These are phyloP conservation scores for Drosophila pallidifrons DNA, from an alignment of 1,140 invertebrate species.

Conservation along the genomic window DNA sequence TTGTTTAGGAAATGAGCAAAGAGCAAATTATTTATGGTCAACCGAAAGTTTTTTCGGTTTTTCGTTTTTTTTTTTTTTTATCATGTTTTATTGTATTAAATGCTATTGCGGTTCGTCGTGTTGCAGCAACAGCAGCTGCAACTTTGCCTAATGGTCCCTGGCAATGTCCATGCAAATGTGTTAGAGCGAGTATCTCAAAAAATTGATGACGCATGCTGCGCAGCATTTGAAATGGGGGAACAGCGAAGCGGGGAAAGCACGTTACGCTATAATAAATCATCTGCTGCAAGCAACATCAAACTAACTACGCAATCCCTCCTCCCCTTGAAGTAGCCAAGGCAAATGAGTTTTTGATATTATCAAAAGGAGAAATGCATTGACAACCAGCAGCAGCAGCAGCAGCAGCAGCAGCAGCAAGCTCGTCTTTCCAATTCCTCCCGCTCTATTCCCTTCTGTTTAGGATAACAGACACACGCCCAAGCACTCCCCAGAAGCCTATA, in stretches of 20 bases:
- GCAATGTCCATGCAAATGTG: conserved; percentile 71
- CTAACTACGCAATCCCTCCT: conserved; percentile 43
- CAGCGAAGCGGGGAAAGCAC: not conserved
- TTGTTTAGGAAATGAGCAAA: conserved; percentile 63
- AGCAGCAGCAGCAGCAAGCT: conserved; percentile 14
- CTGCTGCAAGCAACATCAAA: conserved; percentile 50
- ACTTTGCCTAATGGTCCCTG: conserved; percentile 73
- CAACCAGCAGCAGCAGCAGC: conserved; percentile 59
- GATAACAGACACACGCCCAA: conserved; percentile 52
- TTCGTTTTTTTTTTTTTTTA: not conserved
- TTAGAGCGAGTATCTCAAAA: conserved; percentile 57
- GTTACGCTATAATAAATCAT: conserved; percentile 72
- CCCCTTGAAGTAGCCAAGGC: conserved; percentile 54
- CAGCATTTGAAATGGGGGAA: not conserved
- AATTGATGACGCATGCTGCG: conserved; percentile 77
- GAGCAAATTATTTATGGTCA: conserved; percentile 65
- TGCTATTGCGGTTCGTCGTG: conserved; percentile 60
- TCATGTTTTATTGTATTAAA: conserved; percentile 50
- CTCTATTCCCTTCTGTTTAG: not conserved
- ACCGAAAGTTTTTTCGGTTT: not conserved
- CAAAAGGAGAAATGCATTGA: conserved; percentile 80
- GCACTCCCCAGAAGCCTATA: conserved; percentile 55
- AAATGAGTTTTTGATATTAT: conserved; percentile 83
- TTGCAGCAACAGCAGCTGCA: conserved; percentile 52
- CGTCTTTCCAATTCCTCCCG: conserved; percentile 22